phyloP scores from a whole-genome alignment of 2,797 vertebrate genomes.

The Myotis planiceps region DNA sequence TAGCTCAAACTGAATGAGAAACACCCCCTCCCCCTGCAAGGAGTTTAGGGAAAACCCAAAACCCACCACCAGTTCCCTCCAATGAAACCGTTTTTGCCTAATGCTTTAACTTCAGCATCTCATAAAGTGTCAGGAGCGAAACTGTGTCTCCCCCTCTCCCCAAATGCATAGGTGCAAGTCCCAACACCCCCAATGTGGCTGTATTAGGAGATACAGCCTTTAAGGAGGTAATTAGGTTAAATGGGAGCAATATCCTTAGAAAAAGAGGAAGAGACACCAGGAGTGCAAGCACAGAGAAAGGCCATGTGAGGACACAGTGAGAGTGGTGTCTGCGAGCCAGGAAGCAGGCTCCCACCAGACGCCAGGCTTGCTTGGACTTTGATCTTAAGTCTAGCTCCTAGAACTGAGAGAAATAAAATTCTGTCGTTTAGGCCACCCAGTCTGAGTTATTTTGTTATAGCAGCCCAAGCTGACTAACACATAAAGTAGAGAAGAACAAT shows the following conservation, averaged over 20 bases:
- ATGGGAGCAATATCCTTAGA: not conserved
- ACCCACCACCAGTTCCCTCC: not conserved
- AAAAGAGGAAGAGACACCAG: not conserved
- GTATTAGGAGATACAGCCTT: not conserved
- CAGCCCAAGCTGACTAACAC: not conserved
- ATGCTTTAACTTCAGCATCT: not conserved
- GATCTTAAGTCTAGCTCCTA: not conserved
- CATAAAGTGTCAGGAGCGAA: not conserved
- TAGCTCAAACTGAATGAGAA: not conserved
- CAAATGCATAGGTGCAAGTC: not conserved
- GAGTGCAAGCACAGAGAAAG: not conserved
- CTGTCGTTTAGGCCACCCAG: too few relatives aligned
- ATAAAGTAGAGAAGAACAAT: not conserved
- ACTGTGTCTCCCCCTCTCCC: not conserved
- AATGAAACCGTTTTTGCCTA: not conserved
- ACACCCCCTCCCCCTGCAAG: not conserved
- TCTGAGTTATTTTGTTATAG: not conserved
- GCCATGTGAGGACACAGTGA: not conserved
- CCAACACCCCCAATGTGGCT: not conserved
- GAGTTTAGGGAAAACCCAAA: not conserved
- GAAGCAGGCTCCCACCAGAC: not conserved
- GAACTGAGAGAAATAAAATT: too few relatives aligned
- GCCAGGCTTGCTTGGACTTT: not conserved
- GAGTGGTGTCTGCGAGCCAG: not conserved
- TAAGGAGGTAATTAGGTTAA: not conserved